These are phyloP conservation scores for Bergia sp. DNA, from an alignment of 92 coral and sea anemone genomes.

Conservation along the genomic window DNA sequence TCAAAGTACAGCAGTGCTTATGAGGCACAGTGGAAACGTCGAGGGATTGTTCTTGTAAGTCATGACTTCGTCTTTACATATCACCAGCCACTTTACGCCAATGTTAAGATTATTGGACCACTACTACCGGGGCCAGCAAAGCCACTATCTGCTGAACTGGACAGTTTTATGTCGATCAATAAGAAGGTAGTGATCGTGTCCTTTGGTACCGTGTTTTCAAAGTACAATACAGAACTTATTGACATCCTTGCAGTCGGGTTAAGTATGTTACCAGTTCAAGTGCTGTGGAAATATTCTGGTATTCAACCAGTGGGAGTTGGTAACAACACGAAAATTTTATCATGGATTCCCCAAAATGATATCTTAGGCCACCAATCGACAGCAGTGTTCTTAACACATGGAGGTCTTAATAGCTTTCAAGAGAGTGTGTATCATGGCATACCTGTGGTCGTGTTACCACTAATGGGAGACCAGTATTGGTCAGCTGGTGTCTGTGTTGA, in stretches of 20 bases:
- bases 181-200: slow-evolving; percentile 48
- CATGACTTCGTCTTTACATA: slow-evolving; percentile 52
- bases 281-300: slow-evolving; percentile 54
- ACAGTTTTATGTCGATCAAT: slow-evolving; percentile 40
- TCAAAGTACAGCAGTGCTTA: slow-evolving; percentile 40
- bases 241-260: slow-evolving; percentile 46
- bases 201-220: slow-evolving; percentile 49
- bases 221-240: slow-evolving; percentile 25
- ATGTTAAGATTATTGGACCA: slow-evolving; percentile 53
- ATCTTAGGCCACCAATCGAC: slow-evolving; percentile 48
- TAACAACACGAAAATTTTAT: slow-evolving; percentile 39
- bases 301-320: slow-evolving; percentile 12
- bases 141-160: slow-evolving; percentile 45
- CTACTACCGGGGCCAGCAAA: slow-evolving; percentile 42
- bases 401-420: slow-evolving; percentile 49
- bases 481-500: slow-evolving; percentile 25
- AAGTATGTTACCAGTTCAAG: slow-evolving; percentile 41
- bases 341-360: slow-evolving; percentile 59
- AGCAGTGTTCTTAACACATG: slow-evolving; percentile 47
- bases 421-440: slow-evolving; percentile 53
- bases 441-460: slow-evolving; percentile 48
- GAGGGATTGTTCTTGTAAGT: slow-evolving; percentile 31
- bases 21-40: slow-evolving; percentile 51
- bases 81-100: slow-evolving; percentile 46
- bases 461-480: slow-evolving; percentile 48